phyloP scores from a whole-genome alignment of 2,113 vertebrate genomes.

The Clarias magur region DNA sequence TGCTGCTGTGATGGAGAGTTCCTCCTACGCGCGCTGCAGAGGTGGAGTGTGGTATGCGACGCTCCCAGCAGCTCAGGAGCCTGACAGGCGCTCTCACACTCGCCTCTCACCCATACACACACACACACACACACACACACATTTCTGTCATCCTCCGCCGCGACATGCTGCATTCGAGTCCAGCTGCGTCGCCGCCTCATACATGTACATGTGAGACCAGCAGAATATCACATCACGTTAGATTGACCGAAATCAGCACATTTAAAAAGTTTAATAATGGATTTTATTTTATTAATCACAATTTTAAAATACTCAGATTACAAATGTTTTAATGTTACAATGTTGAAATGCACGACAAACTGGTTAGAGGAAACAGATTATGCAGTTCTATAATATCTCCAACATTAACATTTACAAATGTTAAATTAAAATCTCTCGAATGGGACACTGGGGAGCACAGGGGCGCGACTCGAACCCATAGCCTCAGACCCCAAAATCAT shows the following conservation, averaged over 20 bases:
- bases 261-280: not conserved
- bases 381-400: no score
- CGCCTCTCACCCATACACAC: conserved; percentile 38
- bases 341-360: no score
- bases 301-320: no score
- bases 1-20: conserved; percentile 58
- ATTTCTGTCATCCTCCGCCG: conserved; percentile 59
- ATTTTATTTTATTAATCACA: not conserved
- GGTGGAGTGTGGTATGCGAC: conserved; percentile 81
- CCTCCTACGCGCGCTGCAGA: conserved; percentile 78
- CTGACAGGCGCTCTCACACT: conserved; percentile 61
- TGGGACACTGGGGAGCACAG: no score
- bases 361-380: no score
- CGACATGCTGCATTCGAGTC: conserved; percentile 34
- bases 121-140: conserved; percentile 26
- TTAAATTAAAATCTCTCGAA: no score
- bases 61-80: conserved; percentile 66
- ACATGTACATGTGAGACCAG: not conserved
- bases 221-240: not conserved
- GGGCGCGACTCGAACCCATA: no score
- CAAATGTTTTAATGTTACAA: no score
- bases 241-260: not conserved
- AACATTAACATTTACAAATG: no score
- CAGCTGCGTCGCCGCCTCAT: not conserved
- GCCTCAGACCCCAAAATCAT: no score